Percentiles rank a stretch among this genome's conserved stretches.
phyloP scores from a whole-genome alignment of 64 coral and sea anemone species.

The Trachythela sp. region DNA sequence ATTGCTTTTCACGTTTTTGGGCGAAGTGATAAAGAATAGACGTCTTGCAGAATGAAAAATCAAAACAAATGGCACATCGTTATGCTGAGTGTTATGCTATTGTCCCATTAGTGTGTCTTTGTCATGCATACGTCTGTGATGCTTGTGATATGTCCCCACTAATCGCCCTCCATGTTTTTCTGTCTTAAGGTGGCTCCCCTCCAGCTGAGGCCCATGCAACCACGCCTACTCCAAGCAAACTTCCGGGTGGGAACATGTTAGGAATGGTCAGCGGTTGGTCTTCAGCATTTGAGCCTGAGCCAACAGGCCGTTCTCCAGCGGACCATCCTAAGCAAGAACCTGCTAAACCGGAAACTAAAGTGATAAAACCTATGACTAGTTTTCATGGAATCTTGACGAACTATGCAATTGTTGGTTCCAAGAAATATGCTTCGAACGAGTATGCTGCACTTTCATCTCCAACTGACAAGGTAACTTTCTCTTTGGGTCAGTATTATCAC shows the following conservation, averaged over 20 bases:
- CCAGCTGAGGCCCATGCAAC: neutral
- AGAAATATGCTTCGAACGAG: neutral
- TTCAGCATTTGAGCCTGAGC: constrained; percentile 66
- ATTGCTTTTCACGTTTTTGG: too few relatives aligned
- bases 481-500: neutral
- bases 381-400: constrained; percentile 8
- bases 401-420: neutral
- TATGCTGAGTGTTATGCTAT: too few relatives aligned
- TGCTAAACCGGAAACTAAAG: neutral
- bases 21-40: too few relatives aligned
- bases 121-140: too few relatives aligned
- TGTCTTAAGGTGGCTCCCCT: neutral
- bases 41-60: too few relatives aligned
- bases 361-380: neutral
- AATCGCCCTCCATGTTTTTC: neutral
- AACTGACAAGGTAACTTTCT: neutral
- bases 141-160: too few relatives aligned
- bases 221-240: constrained; percentile 43
- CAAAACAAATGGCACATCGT: too few relatives aligned
- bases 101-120: too few relatives aligned
- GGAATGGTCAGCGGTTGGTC: constrained; percentile 79
- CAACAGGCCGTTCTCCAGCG: neutral
- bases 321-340: neutral
- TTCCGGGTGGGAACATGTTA: constrained; percentile 77
- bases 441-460: neutral